These are phyloP conservation scores for Acanthis flammea DNA, from an alignment of 2,797 vertebrate species.

Conservation along the genomic window DNA sequence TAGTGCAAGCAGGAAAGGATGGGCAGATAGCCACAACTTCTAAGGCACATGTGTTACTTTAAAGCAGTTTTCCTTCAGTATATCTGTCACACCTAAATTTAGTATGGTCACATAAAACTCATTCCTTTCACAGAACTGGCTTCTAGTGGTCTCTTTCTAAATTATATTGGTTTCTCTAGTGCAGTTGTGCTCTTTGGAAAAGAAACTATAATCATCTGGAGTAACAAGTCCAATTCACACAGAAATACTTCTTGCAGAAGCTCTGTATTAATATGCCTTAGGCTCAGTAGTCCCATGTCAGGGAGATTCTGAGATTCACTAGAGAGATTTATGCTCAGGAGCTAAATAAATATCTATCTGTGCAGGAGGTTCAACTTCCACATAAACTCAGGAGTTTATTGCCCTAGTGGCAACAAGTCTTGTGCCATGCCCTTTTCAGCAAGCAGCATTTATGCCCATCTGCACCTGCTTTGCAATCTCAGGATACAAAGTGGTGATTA, in stretches of 20 bases:
- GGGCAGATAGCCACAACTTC: conserved; percentile 39
- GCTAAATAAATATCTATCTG: not conserved
- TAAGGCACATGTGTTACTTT: conserved; percentile 21
- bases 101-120: conserved; percentile 13
- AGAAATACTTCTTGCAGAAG: not conserved
- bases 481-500: not conserved
- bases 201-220: not conserved
- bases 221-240: not conserved
- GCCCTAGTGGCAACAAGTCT: not conserved
- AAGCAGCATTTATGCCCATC: not conserved
- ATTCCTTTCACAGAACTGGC: conserved; percentile 3
- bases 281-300: not conserved
- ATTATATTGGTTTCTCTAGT: not conserved
- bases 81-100: conserved; percentile 16
- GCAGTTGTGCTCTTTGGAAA: not conserved
- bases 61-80: conserved; percentile 23
- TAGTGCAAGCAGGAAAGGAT: not conserved
- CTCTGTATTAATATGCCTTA: not conserved
- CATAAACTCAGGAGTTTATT: not conserved
- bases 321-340: not conserved
- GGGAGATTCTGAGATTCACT: not conserved
- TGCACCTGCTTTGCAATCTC: not conserved
- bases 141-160: not conserved
- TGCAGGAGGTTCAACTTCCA: not conserved
- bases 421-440: not conserved